Percentiles rank a stretch among this genome's conserved stretches.
These are phyloP conservation scores for Tinea trinotella DNA, from an alignment of 2,888 invertebrate species.

Conservation along the genomic window DNA sequence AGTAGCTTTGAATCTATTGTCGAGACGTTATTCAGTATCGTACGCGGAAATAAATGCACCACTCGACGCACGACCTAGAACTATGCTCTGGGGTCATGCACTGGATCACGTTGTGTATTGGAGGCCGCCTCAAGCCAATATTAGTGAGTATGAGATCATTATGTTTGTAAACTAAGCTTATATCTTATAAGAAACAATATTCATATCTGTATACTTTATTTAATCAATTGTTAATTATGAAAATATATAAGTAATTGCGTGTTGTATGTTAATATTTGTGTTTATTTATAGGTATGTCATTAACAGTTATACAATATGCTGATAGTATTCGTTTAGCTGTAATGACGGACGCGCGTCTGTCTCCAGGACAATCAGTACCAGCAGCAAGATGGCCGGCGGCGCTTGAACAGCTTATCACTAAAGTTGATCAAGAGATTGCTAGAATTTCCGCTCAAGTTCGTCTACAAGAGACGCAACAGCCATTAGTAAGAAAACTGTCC, in stretches of 20 bases:
- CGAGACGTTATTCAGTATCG: constrained; percentile 77
- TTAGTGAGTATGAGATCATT: constrained; percentile 66
- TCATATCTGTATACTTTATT: not conserved
- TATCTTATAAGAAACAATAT: constrained; percentile 16
- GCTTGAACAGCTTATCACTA: constrained; percentile 48
- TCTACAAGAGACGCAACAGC: constrained; percentile 4
- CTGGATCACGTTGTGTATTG: constrained; percentile 77
- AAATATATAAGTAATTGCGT: no score
- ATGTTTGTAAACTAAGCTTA: not conserved
- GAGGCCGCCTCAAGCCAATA: constrained; percentile 84
- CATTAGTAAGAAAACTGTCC: not conserved
- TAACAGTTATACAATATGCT: constrained; percentile 79
- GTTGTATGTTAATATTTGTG: no score
- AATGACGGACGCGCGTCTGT: constrained; percentile 80
- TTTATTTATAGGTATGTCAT: constrained; percentile 75
- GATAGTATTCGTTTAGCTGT: constrained; percentile 76
- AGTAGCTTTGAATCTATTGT: constrained; percentile 74
- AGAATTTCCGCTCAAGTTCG: constrained; percentile 44
- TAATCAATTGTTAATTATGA: not conserved
- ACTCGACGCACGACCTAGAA: constrained; percentile 47
- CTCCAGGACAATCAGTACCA: constrained; percentile 74
- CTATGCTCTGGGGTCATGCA: constrained; percentile 76
- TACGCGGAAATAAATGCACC: constrained; percentile 73
- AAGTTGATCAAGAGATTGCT: constrained; percentile 54
- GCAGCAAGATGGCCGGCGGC: constrained; percentile 56